phyloP scores from a whole-genome alignment of 1,140 invertebrate species.

The Drosophila leontia region DNA sequence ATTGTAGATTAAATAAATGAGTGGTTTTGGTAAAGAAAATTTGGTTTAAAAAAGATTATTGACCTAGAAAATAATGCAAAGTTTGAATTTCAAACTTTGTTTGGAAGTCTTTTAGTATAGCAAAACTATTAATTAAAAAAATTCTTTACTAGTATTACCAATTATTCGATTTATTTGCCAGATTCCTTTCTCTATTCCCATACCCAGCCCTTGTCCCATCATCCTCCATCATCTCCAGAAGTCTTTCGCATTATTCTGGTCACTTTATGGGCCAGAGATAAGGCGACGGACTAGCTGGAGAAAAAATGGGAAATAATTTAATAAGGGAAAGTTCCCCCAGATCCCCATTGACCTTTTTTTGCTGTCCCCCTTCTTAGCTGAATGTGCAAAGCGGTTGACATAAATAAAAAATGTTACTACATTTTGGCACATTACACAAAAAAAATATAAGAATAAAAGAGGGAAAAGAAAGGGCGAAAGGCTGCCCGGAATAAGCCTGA shows the following conservation, averaged over 20 bases:
- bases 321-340: constrained; percentile 59
- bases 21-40: neutral
- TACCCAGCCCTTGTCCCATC: neutral
- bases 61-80: neutral
- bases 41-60: neutral
- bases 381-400: constrained; percentile 52
- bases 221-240: neutral
- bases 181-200: neutral
- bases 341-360: constrained; percentile 70
- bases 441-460: constrained; percentile 29
- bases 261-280: constrained; percentile 66
- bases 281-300: constrained; percentile 14
- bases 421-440: constrained; percentile 73
- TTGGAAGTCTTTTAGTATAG: neutral
- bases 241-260: constrained; percentile 41
- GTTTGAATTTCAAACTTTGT: neutral
- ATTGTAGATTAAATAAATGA: constrained; percentile 1
- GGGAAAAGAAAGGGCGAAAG: constrained; percentile 10
- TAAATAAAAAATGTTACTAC: constrained; percentile 77
- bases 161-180: neutral
- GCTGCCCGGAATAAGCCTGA: constrained; percentile 21
- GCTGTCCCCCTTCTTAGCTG: constrained; percentile 1
- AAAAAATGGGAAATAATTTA: constrained; percentile 69
- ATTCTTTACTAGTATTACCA: neutral
- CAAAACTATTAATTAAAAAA: neutral